Evolutionary conservation across 2,888 invertebrate species (phyloP), one percentile per base, ranked within the genome.

Genomic region (Lepidocyrtinus sp.): DNA sequence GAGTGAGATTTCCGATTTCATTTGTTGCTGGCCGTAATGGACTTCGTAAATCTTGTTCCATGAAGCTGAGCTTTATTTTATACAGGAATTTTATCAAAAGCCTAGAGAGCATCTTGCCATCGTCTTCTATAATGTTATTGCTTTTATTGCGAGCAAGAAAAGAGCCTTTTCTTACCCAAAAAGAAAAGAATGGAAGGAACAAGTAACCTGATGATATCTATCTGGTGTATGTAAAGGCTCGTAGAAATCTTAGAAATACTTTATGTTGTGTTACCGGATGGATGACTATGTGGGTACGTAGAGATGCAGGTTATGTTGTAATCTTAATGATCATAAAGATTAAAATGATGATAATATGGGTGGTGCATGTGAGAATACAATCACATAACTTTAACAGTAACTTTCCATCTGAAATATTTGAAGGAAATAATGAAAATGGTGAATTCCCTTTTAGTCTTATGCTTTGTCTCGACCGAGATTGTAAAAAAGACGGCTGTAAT

Each of bases 1-100:
- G 77, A 77, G 77, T 77, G 77, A 77, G 77, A 77, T 77, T 77
- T 77, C 77, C 77, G 77, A 77, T 77, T 77, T 77, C 77, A 77
- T 77, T 77, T 77, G 77, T 77, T 77, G 77, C 50, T 71, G 71
- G 67, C 62, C 72, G 65, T 77, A 77, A 72, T 72, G 77, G 72
- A 72, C 77, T 77, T 67, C 61, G 77, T 77, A 72, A 77, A 77
- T 77, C 77, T 71, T 77, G 76, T 71, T 70, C 65, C 63, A 64
- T 65, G 75, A 36, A 9, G 17, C 55, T 55, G 55, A 55, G 55
- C 55, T 55, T n/a, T 17, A 55, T n/a, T 55, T 55, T 55, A 55
- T 55, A 55, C 55, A 55, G 17, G 7, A 55, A 55, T 55, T 55
- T 55, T 55, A 55, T 55, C 5, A 55, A 36, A n/a, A 55, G 55